These are phyloP conservation scores for Chloroceryle inda DNA, from an alignment of 2,797 vertebrate genomes.

Conservation along the genomic window DNA sequence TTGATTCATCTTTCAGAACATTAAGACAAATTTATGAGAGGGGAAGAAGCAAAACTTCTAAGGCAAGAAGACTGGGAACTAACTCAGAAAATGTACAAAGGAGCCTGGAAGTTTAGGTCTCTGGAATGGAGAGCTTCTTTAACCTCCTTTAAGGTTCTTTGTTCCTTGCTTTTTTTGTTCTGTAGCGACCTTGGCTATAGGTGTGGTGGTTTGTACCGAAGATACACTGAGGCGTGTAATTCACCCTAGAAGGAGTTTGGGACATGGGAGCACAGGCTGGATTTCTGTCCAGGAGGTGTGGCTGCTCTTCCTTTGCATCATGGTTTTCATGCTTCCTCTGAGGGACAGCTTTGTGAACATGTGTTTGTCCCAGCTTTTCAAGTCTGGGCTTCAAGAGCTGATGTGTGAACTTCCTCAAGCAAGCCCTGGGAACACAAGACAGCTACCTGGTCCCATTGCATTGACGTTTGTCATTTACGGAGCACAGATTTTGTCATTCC, in stretches of 20 bases:
- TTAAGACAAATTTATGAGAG: background rate
- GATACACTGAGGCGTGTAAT: background rate
- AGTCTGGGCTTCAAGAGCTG: background rate
- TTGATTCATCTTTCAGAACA: background rate
- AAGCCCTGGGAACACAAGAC: background rate
- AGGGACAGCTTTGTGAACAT: background rate
- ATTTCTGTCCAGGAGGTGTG: background rate
- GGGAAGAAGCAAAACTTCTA: background rate
- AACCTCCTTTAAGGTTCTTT: background rate
- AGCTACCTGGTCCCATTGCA: background rate
- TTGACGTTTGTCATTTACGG: background rate
- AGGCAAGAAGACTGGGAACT: background rate
- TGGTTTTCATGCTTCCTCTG: background rate
- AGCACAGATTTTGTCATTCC: background rate
- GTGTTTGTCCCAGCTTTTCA: background rate
- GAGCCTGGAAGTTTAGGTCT: background rate
- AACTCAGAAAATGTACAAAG: rapidly evolving
- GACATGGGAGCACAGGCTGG: background rate
- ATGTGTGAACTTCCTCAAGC: background rate
- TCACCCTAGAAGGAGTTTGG: background rate
- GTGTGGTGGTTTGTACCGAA: background rate
- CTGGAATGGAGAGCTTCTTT: background rate
- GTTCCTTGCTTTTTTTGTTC: background rate
- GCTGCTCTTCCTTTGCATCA: background rate
- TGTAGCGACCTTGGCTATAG: background rate